phyloP scores from a whole-genome alignment of 37 sponge, comb jelly and placozoan genomes.

The Agelas oroides region DNA sequence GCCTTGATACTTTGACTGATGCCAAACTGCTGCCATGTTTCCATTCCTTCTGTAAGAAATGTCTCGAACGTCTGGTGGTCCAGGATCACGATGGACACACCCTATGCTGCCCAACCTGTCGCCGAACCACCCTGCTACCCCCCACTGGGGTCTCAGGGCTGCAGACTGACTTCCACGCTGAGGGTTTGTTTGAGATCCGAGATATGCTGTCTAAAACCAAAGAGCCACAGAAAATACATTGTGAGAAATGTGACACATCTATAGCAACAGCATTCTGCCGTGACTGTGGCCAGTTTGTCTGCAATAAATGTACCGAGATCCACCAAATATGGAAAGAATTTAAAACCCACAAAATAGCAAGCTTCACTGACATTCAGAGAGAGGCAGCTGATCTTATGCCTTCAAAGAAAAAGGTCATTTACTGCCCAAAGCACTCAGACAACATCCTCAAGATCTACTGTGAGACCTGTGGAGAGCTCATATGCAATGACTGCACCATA shows the following conservation, averaged over 20 bases:
- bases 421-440: slow-evolving; percentile 7
- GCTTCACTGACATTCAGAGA: not conserved
- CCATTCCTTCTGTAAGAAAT: slow-evolving; percentile 12
- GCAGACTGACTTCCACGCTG: slow-evolving; percentile 10
- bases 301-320: slow-evolving; percentile 8
- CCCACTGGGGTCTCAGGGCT: not conserved
- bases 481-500: slow-evolving; percentile 40
- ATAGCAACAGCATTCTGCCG: slow-evolving; percentile 31
- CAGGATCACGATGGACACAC: not conserved
- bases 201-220: slow-evolving; percentile 12
- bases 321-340: slow-evolving; percentile 32
- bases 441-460: slow-evolving; percentile 35
- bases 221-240: slow-evolving; percentile 1
- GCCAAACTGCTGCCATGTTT: slow-evolving; percentile 39
- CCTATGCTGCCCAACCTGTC: slow-evolving; percentile 22
- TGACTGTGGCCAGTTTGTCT: slow-evolving; percentile 42
- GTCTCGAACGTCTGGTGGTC: slow-evolving; percentile 2
- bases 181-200: slow-evolving; percentile 30
- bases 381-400: not conserved
- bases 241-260: slow-evolving; percentile 21
- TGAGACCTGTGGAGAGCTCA: slow-evolving; percentile 48
- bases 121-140: slow-evolving; percentile 1
- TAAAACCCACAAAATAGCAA: not conserved
- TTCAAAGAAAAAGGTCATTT: not conserved
- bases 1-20: slow-evolving; percentile 8